Conservation (phyloP, 37 sponge, comb jelly and placozoan species). For the Amphimedon queenslandica region DNA sequence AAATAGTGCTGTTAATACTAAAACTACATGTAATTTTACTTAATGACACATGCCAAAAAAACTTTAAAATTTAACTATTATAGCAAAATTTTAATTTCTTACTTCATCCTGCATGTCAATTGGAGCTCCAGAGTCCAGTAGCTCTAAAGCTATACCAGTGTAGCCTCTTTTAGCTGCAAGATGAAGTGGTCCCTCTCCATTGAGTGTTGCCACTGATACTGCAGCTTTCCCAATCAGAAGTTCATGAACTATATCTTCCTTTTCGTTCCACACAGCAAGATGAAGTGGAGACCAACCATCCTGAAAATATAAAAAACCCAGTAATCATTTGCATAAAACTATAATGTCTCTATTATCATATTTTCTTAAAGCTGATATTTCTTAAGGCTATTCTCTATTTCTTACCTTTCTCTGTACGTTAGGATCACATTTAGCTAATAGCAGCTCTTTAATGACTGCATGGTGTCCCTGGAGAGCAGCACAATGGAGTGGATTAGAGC, state of each 20-base stretch:
- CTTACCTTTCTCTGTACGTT: conserved; percentile 16
- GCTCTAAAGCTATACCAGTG: conserved; percentile 51
- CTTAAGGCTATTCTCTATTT: background rate
- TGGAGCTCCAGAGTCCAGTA: conserved; percentile 52
- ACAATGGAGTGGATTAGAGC: conserved; percentile 57
- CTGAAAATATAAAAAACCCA: conserved; percentile 16
- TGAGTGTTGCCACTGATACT: conserved; percentile 24
- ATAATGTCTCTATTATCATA: too few relatives aligned
- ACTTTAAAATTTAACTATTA: background rate
- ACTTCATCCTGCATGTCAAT: conserved; percentile 67
- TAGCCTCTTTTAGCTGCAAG: conserved; percentile 53
- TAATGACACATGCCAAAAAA: background rate
- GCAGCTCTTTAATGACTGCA: conserved; percentile 46
- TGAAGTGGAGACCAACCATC: conserved; percentile 78
- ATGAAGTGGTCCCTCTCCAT: conserved; percentile 46
- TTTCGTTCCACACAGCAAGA: conserved; percentile 50
- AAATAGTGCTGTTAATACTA: background rate
- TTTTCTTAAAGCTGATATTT: background rate
- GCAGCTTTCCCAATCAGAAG: conserved; percentile 17
- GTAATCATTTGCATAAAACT: too few relatives aligned
- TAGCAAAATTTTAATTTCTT: background rate
- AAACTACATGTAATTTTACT: background rate
- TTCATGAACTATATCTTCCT: conserved; percentile 37
- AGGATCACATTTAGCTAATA: conserved; percentile 31
- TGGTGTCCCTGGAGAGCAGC: conserved; percentile 59